Evolutionary conservation across 2,113 vertebrate genomes (phyloP).

Genomic region (Clarias gariepinus): DNA sequence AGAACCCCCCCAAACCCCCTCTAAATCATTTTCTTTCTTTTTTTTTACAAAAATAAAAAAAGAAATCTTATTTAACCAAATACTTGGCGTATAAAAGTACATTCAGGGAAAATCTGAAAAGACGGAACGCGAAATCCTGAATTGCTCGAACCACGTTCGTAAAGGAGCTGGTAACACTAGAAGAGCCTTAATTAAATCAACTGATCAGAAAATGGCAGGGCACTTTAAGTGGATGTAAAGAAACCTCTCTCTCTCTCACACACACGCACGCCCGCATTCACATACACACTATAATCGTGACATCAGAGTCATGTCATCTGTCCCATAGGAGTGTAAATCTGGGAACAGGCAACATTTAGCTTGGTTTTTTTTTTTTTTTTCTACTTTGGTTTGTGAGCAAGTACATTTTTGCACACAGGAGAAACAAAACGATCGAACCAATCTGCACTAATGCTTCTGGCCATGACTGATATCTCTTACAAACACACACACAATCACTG

Average conservation of each 20-base stretch:
- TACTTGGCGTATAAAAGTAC: constrained; percentile 51
- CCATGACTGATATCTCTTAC: constrained; percentile 2
- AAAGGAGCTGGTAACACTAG: constrained; percentile 34
- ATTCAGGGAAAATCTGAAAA: constrained; percentile 32
- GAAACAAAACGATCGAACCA: not conserved
- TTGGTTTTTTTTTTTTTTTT: not conserved
- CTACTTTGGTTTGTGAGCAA: constrained; percentile 44
- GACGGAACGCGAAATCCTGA: constrained; percentile 34
- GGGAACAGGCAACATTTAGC: constrained; percentile 21
- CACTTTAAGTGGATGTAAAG: constrained; percentile 23
- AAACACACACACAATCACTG: constrained; percentile 16
- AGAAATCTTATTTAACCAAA: constrained; percentile 40
- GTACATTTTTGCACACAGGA: not conserved
- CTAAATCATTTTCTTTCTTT: not conserved
- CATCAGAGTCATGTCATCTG: constrained; percentile 10
- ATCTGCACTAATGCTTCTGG: constrained; percentile 35
- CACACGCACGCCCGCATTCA: not conserved
- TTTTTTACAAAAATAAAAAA: constrained; percentile 44
- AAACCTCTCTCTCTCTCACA: not conserved
- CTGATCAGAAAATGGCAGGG: constrained; percentile 34
- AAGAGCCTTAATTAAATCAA: constrained; percentile 11
- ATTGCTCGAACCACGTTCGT: constrained; percentile 14
- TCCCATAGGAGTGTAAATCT: not conserved
- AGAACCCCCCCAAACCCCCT: not conserved
- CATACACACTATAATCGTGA: not conserved